Conservation (phyloP, 2,888 invertebrate genomes). For the Mesorhabditis spiculigera region DNA sequence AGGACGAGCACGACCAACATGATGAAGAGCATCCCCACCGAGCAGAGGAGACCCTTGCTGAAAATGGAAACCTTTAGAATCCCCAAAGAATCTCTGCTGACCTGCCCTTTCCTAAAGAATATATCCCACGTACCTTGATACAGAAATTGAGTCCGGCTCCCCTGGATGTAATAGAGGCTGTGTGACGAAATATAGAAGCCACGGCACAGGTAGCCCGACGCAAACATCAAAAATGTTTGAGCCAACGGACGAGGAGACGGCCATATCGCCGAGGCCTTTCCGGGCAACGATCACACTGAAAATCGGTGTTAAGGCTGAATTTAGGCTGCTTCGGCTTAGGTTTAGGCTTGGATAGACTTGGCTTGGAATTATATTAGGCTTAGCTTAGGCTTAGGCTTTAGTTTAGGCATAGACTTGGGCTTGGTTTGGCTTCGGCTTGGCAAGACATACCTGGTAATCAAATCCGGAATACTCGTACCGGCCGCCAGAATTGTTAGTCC, state of each 20-base stretch:
- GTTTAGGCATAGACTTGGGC: too few species aligned
- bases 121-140: slow-evolving; percentile 31
- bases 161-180: slow-evolving; percentile 30
- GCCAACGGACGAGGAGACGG: slow-evolving; percentile 95
- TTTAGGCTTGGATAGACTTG: too few species aligned
- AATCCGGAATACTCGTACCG: slow-evolving; percentile 95
- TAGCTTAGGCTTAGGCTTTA: not conserved
- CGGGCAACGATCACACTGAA: slow-evolving; percentile 90
- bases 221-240: slow-evolving; percentile 99
- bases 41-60: slow-evolving; percentile 95
- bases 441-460: slow-evolving; percentile 72
- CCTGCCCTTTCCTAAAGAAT: too few species aligned
- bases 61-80: slow-evolving; percentile 52
- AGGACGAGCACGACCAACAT: slow-evolving; percentile 93
- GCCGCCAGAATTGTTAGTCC: slow-evolving; percentile 93
- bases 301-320: not conserved
- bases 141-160: slow-evolving; percentile 25
- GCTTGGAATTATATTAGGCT: too few species aligned
- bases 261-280: slow-evolving; percentile 98
- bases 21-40: slow-evolving; percentile 88
- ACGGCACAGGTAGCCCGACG: slow-evolving; percentile 96
- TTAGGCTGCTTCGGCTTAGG: slow-evolving; percentile 1
- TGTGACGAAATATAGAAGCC: slow-evolving; percentile 83
- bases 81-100: not conserved
- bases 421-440: too few species aligned